A percentile compares a stretch with the other conserved stretches of the same genome.
Conservation (phyloP, 2,113 vertebrate genomes). For the Indicator maculatus region DNA sequence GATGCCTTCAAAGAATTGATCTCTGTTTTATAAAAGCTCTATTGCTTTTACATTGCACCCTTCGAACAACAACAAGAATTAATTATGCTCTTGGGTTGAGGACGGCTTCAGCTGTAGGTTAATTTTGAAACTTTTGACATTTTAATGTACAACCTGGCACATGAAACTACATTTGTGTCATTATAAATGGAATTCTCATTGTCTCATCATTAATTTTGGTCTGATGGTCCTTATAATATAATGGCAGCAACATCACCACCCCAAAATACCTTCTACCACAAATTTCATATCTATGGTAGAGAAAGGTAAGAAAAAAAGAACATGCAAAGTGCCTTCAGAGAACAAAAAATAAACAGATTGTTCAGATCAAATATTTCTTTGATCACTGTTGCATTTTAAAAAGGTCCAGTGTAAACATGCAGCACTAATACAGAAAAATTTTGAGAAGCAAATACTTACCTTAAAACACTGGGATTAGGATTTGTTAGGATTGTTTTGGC, state of each 20-base stretch:
- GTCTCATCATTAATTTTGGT: slow-evolving; percentile 49
- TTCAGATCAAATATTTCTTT: slow-evolving; percentile 39
- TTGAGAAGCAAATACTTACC: slow-evolving; percentile 71
- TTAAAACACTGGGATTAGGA: slow-evolving; percentile 63
- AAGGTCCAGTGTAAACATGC: slow-evolving; percentile 68
- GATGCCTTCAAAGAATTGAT: slow-evolving; percentile 32
- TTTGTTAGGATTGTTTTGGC: slow-evolving; percentile 70
- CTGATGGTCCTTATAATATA: slow-evolving; percentile 21
- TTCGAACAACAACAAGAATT: slow-evolving; percentile 46
- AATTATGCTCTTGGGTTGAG: slow-evolving; percentile 17
- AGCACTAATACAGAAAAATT: slow-evolving; percentile 67
- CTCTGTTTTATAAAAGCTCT: slow-evolving; percentile 41
- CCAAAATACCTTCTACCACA: slow-evolving; percentile 20
- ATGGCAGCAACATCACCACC: slow-evolving; percentile 39
- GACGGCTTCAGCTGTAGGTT: background rate
- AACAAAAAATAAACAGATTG: slow-evolving; percentile 23
- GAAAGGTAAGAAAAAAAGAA: slow-evolving; percentile 43
- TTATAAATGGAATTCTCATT: slow-evolving; percentile 33
- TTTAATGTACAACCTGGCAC: slow-evolving; percentile 29
- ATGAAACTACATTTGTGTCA: slow-evolving; percentile 23
- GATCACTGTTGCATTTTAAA: slow-evolving; percentile 51
- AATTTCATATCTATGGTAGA: slow-evolving; percentile 20
- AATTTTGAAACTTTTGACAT: slow-evolving; percentile 49
- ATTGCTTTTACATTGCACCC: slow-evolving; percentile 2
- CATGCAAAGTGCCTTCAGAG: slow-evolving; percentile 55